A percentile compares a stretch with the other conserved stretches of the same genome.
These are phyloP conservation scores for Achatina immaculata DNA, from an alignment of 1,140 invertebrate genomes.

Conservation along the genomic window DNA sequence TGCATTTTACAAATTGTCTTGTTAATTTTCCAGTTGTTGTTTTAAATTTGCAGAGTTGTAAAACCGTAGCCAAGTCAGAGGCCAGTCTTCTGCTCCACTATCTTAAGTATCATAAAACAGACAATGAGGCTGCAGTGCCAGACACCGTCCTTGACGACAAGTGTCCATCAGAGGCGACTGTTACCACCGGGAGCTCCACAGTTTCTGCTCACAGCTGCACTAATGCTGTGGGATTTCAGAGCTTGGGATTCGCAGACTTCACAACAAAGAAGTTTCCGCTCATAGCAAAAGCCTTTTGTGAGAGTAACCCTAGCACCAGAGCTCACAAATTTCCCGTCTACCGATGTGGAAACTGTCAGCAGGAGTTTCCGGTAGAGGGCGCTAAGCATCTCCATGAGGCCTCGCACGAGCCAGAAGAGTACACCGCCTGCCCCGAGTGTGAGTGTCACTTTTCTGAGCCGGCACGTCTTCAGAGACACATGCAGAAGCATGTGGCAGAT, in stretches of 20 bases:
- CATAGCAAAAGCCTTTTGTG: slow-evolving; percentile 81
- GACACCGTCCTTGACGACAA: neutral
- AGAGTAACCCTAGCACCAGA: slow-evolving; percentile 76
- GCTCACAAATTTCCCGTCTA: slow-evolving; percentile 75
- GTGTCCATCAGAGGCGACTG: neutral
- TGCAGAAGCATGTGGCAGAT: slow-evolving; percentile 65
- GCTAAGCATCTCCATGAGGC: slow-evolving; percentile 76
- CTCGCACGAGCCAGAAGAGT: slow-evolving; percentile 57
- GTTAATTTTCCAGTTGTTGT: no score
- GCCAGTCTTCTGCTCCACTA: slow-evolving; percentile 22
- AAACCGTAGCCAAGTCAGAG: slow-evolving; percentile 33
- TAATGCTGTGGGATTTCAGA: slow-evolving; percentile 76
- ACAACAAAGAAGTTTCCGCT: slow-evolving; percentile 83
- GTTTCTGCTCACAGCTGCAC: neutral
- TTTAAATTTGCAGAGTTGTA: slow-evolving; percentile 24
- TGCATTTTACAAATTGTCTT: no score
- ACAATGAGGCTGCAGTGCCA: neutral
- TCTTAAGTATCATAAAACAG: slow-evolving; percentile 14
- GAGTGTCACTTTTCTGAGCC: slow-evolving; percentile 65
- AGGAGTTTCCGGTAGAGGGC: slow-evolving; percentile 82
- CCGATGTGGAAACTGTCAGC: slow-evolving; percentile 80
- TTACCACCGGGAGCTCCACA: neutral
- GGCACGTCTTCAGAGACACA: slow-evolving; percentile 63
- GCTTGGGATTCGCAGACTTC: slow-evolving; percentile 85
- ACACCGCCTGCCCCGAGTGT: slow-evolving; percentile 62